phyloP scores from a whole-genome alignment of 2,888 invertebrate genomes.

The Leistus spinibarbis region DNA sequence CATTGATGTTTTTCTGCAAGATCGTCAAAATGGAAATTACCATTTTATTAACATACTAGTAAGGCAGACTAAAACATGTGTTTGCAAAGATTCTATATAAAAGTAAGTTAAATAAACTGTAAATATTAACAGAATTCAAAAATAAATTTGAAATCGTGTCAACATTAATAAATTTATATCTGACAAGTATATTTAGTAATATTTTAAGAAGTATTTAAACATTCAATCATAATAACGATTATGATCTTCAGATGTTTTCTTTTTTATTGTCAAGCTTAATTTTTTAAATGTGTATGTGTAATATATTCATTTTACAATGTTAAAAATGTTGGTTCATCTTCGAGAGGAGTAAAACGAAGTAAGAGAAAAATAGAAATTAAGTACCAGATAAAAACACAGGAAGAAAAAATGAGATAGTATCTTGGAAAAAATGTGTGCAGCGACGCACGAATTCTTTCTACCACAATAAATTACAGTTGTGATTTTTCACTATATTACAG shows the following conservation, averaged over 20 bases:
- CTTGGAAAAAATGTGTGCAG: constrained; percentile 29
- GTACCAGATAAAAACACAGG: constrained; percentile 32
- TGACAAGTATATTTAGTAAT: background rate
- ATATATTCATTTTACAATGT: constrained; percentile 33
- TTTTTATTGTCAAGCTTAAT: background rate
- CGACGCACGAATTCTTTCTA: constrained; percentile 36
- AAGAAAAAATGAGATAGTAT: constrained; percentile 34
- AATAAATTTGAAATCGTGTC: background rate
- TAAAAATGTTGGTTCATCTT: constrained; percentile 37
- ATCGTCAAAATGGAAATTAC: background rate
- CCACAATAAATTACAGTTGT: constrained; percentile 52
- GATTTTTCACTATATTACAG: constrained; percentile 57
- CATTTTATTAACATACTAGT: background rate
- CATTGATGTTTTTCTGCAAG: background rate
- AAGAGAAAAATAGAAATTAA: constrained; percentile 32
- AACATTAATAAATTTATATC: background rate
- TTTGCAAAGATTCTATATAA: background rate
- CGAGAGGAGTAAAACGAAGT: constrained; percentile 19
- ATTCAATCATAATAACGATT: constrained; percentile 27
- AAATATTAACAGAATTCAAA: background rate
- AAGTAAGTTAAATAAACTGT: background rate
- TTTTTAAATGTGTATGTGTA: constrained; percentile 29
- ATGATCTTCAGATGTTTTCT: constrained; percentile 9
- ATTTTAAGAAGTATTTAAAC: constrained; percentile 10
- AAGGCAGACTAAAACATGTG: background rate